phyloP scores from a whole-genome alignment of 2,888 invertebrate genomes.

The Steromphala cineraria region DNA sequence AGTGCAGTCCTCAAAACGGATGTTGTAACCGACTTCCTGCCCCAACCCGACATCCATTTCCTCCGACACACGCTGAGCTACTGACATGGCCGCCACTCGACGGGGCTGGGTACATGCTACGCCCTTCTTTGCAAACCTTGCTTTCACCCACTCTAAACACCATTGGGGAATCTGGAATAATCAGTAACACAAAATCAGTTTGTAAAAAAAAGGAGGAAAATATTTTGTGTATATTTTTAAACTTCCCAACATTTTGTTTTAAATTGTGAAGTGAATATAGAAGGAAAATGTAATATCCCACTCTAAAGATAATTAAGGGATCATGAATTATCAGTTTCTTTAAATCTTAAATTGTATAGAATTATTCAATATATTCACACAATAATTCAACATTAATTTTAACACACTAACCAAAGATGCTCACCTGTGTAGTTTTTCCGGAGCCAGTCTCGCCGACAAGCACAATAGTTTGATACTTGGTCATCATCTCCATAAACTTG shows the following conservation, averaged over 20 bases:
- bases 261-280: background rate
- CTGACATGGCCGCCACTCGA: slow-evolving; percentile 99
- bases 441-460: slow-evolving; percentile 99
- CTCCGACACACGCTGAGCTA: slow-evolving; percentile 98
- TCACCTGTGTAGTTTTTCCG: slow-evolving; percentile 95
- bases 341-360: too few relatives aligned
- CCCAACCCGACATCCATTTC: slow-evolving; percentile 98
- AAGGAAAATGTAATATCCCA: too few relatives aligned
- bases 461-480: slow-evolving; percentile 94
- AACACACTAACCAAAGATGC: background rate
- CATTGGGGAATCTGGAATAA: slow-evolving; percentile 90
- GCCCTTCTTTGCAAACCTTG: slow-evolving; percentile 79
- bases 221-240: background rate
- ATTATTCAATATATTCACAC: too few relatives aligned
- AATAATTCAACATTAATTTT: too few relatives aligned
- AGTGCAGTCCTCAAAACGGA: slow-evolving; percentile 99
- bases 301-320: too few relatives aligned
- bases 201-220: background rate
- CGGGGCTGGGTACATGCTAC: slow-evolving; percentile 98
- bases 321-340: too few relatives aligned
- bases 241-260: background rate
- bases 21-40: slow-evolving; percentile 95
- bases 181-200: background rate
- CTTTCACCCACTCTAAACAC: slow-evolving; percentile 77
- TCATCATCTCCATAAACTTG: slow-evolving; percentile 95